Evolutionary conservation across 2,113 vertebrate species (phyloP).

Genomic region (Leptocoma aspasia): DNA sequence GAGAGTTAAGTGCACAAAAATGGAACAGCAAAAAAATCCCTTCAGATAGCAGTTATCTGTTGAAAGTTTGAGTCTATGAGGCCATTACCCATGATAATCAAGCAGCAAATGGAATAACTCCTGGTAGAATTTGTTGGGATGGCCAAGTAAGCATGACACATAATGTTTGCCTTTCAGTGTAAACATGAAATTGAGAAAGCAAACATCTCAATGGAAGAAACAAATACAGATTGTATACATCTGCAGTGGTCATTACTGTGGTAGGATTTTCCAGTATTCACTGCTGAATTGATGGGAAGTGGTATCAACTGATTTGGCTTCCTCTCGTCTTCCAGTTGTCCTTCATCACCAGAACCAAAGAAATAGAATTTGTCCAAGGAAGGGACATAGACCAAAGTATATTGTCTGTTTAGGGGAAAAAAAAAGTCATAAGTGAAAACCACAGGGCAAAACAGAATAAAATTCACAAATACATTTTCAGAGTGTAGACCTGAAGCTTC

Average conservation of each 20-base stretch:
- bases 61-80: not conserved
- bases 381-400: constrained; percentile 68
- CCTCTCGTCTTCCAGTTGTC: constrained; percentile 24
- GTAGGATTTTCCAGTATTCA: not conserved
- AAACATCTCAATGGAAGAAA: not conserved
- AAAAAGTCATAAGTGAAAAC: not conserved
- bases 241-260: not conserved
- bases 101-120: not conserved
- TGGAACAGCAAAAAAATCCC: not conserved
- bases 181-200: not conserved
- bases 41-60: not conserved
- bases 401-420: constrained; percentile 49
- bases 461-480: not conserved
- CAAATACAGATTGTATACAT: not conserved
- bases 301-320: constrained; percentile 49
- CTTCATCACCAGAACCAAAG: constrained; percentile 67
- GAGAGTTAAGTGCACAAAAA: not conserved
- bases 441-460: not conserved
- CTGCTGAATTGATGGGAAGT: constrained; percentile 14
- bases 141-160: not conserved
- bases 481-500: not conserved
- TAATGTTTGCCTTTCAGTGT: not conserved
- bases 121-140: not conserved
- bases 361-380: constrained; percentile 66
- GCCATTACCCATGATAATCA: not conserved